phyloP scores from a whole-genome alignment of 2,888 invertebrate species.

The Caenorhabditis sp. region DNA sequence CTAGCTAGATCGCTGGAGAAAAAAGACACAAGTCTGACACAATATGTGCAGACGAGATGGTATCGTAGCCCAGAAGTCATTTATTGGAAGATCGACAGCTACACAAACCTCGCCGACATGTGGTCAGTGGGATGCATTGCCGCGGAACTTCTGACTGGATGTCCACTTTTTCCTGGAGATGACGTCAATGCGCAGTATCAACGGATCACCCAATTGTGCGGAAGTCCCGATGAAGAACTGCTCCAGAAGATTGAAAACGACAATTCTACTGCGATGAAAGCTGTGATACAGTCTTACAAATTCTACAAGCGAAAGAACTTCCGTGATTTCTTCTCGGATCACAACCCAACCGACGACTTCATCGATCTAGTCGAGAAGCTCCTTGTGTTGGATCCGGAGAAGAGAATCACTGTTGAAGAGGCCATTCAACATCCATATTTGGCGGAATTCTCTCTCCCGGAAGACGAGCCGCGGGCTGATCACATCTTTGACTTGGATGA shows the following conservation, averaged over 20 bases:
- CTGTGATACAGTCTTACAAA: constrained; percentile 71
- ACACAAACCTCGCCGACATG: constrained; percentile 76
- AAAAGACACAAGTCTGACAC: constrained; percentile 64
- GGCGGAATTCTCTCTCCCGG: constrained; percentile 67
- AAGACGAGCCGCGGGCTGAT: constrained; percentile 78
- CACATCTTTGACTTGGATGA: constrained; percentile 75
- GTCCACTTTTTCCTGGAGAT: constrained; percentile 77
- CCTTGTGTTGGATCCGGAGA: constrained; percentile 79
- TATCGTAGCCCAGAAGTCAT: constrained; percentile 82
- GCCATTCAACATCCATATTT: constrained; percentile 79
- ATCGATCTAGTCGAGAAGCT: constrained; percentile 79
- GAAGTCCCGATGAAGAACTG: constrained; percentile 77
- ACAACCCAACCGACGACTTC: constrained; percentile 59
- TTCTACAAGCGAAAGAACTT: constrained; percentile 63
- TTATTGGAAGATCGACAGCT: constrained; percentile 80
- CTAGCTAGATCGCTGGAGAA: constrained; percentile 77
- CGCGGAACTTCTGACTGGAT: constrained; percentile 77
- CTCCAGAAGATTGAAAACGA: constrained; percentile 77
- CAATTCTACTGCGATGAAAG: constrained; percentile 69
- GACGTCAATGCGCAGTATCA: constrained; percentile 77
- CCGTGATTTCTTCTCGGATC: constrained; percentile 60
- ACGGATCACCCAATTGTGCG: constrained; percentile 77
- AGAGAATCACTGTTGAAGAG: constrained; percentile 56
- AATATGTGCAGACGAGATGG: constrained; percentile 81
- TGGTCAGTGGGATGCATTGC: constrained; percentile 82